Evolutionary conservation across 2,797 vertebrate species (phyloP), one percentile per base, ranked within the genome.

Genomic region (Diceros bicornis): DNA sequence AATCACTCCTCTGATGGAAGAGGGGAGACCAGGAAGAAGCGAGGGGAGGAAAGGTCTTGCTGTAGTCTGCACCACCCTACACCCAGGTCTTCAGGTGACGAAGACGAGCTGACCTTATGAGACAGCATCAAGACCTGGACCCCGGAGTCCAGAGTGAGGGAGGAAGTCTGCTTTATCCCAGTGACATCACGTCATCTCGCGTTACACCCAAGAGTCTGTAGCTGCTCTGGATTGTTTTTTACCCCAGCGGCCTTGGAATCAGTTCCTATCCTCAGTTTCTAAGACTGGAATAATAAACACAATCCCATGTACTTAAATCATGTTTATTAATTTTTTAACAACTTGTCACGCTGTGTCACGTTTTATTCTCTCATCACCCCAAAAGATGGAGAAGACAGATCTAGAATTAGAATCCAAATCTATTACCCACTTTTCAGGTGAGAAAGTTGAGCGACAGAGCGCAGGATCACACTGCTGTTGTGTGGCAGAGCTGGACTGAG

Each of bases 351-450:
- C 34, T 34, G 18, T 62, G 23, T 77, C 74, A 25, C 2, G 7
- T 47, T 84, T 88, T 78, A 61, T 64, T 86, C 72, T 61, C 62
- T 79, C 37, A 69, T 88, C n/a, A 81, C 17, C 6, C n/a, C 18
- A 7, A 87, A 93, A 82, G 55, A 68, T 20, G 27, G 27, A 85
- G 37, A 86, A 41, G 25, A 44, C 27, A 9, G 37, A 83, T 37
- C 55, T 82, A 72, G 52, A 96, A 77, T 87, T 34, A 89, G 69
- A 88, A 95, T 83, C 75, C 47, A 71, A 69, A 89, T n/a, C 82
- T 55, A 37, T n/a, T 50, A 69, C 21, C 50, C 21, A 55, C 32
- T 92, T 86, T 92, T 64, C 57, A 69, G n/a, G 44, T 69, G 27
- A 81, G 55, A 94, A 85, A 16, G 50, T 18, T 57, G 79, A 85